These are phyloP conservation scores for Tetrax tetrax DNA, from an alignment of 2,113 vertebrate species.

Conservation along the genomic window DNA sequence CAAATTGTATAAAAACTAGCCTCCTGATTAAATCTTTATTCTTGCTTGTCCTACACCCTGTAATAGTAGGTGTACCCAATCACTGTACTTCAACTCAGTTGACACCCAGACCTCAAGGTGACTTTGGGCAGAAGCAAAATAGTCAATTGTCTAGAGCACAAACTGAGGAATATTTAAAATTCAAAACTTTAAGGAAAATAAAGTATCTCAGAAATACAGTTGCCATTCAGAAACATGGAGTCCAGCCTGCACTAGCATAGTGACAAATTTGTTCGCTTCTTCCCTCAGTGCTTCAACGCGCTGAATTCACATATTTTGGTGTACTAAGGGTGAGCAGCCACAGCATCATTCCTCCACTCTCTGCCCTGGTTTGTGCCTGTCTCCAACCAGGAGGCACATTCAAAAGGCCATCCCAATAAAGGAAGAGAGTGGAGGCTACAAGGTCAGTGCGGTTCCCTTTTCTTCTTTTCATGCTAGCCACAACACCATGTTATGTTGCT, in stretches of 20 bases:
- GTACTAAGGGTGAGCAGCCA: not conserved
- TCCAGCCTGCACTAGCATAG: not conserved
- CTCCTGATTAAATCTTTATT: not conserved
- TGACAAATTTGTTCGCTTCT: not conserved
- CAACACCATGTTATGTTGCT: not conserved
- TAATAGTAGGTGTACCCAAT: not conserved
- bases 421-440: not conserved
- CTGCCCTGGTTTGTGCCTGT: not conserved
- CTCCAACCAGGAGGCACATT: not conserved
- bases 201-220: not conserved
- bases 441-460: not conserved
- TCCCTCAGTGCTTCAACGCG: not conserved
- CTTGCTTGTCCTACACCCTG: not conserved
- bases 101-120: not conserved
- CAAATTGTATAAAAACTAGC: not conserved
- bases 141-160: not conserved
- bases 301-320: fast-evolving
- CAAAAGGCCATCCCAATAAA: not conserved
- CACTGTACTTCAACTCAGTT: not conserved
- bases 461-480: not conserved
- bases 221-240: not conserved
- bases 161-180: not conserved
- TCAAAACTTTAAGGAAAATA: not conserved
- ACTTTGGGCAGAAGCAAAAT: not conserved
- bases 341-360: not conserved